Evolutionary conservation across 2,888 invertebrate genomes (phyloP).

Genomic region (Callyntrura guangdongensis): DNA sequence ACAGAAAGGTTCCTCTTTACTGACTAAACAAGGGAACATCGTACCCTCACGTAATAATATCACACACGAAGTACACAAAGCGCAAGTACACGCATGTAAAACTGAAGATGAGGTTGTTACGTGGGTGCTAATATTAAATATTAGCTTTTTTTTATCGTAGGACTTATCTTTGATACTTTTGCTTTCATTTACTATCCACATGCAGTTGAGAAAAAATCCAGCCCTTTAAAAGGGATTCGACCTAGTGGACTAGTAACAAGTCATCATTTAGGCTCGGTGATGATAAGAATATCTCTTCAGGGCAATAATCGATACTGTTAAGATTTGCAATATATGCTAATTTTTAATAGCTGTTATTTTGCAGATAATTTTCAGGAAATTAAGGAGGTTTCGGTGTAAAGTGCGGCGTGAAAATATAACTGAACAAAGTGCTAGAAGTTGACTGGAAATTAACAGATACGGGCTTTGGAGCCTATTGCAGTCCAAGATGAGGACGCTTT

Average conservation of each 20-base stretch:
- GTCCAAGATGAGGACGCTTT: constrained; percentile 57
- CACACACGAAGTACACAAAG: constrained; percentile 19
- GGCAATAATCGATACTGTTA: background rate
- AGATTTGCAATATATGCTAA: constrained; percentile 32
- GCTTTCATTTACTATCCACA: constrained; percentile 62
- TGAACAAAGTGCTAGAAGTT: background rate
- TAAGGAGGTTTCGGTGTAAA: background rate
- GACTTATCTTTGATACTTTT: constrained; percentile 61
- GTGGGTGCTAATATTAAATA: constrained; percentile 41
- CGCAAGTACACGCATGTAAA: constrained; percentile 31
- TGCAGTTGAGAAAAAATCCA: constrained; percentile 34
- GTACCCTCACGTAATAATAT: background rate
- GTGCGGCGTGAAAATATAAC: background rate
- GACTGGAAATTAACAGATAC: background rate
- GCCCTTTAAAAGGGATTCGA: constrained; percentile 76
- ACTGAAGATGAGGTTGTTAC: constrained; percentile 53
- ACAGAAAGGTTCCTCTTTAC: constrained; percentile 62
- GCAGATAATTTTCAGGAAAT: constrained; percentile 2
- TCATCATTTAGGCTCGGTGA: constrained; percentile 56
- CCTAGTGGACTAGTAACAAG: constrained; percentile 65
- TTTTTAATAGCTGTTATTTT: constrained; percentile 14
- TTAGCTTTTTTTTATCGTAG: constrained; percentile 26
- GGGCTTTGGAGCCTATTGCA: background rate
- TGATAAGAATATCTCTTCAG: constrained; percentile 35
- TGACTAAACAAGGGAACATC: constrained; percentile 52